phyloP scores from a whole-genome alignment of 2,888 invertebrate species.

The Cotesia congregata region DNA sequence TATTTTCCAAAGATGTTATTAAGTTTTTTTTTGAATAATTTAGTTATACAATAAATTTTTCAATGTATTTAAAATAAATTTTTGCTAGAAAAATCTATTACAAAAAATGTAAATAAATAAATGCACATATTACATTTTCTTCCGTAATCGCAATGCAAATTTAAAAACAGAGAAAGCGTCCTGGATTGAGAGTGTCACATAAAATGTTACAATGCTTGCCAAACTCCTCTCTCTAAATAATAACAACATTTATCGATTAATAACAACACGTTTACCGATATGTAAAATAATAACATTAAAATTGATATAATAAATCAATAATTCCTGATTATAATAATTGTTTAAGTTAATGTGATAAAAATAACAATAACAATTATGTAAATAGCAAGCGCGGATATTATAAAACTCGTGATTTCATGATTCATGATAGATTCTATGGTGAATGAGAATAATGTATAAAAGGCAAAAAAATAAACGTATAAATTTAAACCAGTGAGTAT shows the following conservation, averaged over 20 bases:
- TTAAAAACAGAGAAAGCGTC: conserved; percentile 38
- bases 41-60: no score
- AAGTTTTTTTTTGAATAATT: no score
- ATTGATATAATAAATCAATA: no score
- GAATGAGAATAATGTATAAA: not conserved
- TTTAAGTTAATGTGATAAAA: no score
- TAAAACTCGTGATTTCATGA: not conserved
- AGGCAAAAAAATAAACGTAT: not conserved
- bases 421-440: not conserved
- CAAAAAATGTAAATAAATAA: conserved; percentile 10
- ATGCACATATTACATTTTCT: conserved; percentile 13
- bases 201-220: conserved; percentile 16
- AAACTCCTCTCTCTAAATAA: conserved; percentile 19
- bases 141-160: conserved; percentile 34
- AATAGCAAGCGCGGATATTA: not conserved
- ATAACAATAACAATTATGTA: not conserved
- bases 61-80: no score
- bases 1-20: not conserved
- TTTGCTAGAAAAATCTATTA: not conserved
- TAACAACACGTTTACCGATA: not conserved
- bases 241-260: not conserved
- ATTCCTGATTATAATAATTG: no score
- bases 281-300: no score
- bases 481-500: not conserved
- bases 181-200: conserved; percentile 13